Percentiles rank a stretch among this genome's conserved stretches.
These are phyloP conservation scores for Melanotaenia parkinsoni DNA, from an alignment of 2,797 vertebrate species.

Conservation along the genomic window DNA sequence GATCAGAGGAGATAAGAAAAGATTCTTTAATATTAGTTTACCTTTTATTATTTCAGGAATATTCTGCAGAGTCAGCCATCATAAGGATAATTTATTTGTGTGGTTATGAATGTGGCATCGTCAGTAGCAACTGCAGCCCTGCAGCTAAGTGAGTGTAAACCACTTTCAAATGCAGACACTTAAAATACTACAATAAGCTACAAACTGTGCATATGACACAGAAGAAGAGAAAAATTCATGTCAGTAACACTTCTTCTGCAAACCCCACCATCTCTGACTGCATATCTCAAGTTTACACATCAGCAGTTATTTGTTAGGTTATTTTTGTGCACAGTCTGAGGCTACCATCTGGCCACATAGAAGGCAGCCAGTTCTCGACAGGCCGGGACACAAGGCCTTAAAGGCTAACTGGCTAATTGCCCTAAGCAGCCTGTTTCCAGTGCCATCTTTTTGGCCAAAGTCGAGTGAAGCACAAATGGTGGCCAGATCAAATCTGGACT, in stretches of 20 bases:
- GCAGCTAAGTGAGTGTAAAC: constrained; percentile 9
- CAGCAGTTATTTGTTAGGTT: constrained; percentile 57
- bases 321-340: constrained; percentile 68
- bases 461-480: constrained; percentile 61
- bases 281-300: constrained; percentile 59
- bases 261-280: constrained; percentile 39
- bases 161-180: constrained; percentile 11
- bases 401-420: constrained; percentile 80
- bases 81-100: not conserved
- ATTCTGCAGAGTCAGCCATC: not conserved
- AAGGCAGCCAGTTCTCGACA: constrained; percentile 71
- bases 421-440: constrained; percentile 62
- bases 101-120: not conserved
- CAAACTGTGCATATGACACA: constrained; percentile 26
- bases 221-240: constrained; percentile 25
- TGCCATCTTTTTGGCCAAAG: constrained; percentile 65
- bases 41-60: not conserved
- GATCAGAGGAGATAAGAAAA: not conserved
- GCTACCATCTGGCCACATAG: constrained; percentile 75
- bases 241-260: constrained; percentile 59
- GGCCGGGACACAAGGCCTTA: constrained; percentile 74
- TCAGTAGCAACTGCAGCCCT: not conserved
- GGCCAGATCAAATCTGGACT: constrained; percentile 50
- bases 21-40: not conserved
- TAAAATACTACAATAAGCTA: constrained; percentile 29